A percentile compares a stretch with the other conserved stretches of the same genome.
Conservation (phyloP, 1,140 invertebrate genomes). For the Physella acuta region DNA sequence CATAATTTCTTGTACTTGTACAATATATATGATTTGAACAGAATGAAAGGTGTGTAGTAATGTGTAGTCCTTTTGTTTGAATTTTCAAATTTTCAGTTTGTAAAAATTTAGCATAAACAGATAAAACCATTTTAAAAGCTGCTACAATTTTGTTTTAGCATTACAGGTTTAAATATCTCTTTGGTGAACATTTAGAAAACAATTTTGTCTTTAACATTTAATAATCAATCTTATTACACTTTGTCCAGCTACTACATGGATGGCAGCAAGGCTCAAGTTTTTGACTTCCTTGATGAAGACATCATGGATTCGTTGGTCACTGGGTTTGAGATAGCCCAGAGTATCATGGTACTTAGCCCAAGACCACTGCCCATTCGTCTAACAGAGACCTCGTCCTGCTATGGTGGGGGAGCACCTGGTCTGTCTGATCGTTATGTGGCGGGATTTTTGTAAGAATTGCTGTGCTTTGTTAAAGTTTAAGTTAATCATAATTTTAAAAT, state of each 20-base stretch:
- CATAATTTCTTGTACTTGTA: no score
- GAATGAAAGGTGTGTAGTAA: no score
- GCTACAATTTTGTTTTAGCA: background rate
- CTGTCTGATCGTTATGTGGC: constrained; percentile 10
- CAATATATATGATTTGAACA: no score
- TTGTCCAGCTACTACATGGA: constrained; percentile 14
- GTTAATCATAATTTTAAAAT: background rate
- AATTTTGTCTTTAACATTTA: background rate
- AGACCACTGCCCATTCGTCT: constrained; percentile 2
- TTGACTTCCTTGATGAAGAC: background rate
- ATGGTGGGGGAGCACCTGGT: constrained; percentile 9
- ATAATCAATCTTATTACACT: background rate
- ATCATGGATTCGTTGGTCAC: background rate
- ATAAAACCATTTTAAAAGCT: background rate
- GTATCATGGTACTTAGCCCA: background rate
- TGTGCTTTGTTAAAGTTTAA: background rate
- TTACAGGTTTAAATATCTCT: background rate
- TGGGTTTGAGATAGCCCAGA: background rate
- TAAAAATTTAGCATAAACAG: background rate
- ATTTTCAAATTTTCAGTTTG: background rate
- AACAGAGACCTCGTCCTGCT: constrained; percentile 18
- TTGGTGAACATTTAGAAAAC: background rate
- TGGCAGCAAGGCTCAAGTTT: background rate
- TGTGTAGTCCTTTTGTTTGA: background rate
- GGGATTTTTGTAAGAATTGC: constrained; percentile 11